phyloP scores from a whole-genome alignment of 1,140 invertebrate genomes.

The Tetramorium alpestre region DNA sequence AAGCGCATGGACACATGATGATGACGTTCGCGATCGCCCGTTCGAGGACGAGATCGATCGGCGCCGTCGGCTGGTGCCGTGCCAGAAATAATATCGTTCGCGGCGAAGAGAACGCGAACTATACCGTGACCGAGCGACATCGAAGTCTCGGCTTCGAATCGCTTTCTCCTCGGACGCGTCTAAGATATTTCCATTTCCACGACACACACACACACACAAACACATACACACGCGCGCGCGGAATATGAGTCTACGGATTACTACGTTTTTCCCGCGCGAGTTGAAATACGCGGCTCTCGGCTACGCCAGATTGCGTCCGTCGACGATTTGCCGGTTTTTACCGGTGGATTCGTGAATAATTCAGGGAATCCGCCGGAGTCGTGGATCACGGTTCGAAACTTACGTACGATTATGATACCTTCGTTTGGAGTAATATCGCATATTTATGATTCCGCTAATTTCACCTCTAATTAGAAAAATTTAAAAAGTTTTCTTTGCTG shows the following conservation, averaged over 20 bases:
- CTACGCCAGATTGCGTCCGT: constrained; percentile 2
- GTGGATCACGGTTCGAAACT: constrained; percentile 1
- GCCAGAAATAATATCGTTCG: constrained; percentile 58
- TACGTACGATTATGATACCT: neutral
- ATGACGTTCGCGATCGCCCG: constrained; percentile 43
- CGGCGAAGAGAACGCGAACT: constrained; percentile 47
- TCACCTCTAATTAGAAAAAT: neutral
- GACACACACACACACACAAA: neutral
- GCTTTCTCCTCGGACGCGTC: constrained; percentile 54
- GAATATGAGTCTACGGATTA: neutral
- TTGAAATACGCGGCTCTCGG: constrained; percentile 6
- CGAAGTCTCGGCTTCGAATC: constrained; percentile 25
- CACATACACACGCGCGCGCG: too few species aligned
- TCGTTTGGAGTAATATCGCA: neutral
- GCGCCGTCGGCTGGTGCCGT: constrained; percentile 34
- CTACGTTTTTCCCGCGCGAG: constrained; percentile 4
- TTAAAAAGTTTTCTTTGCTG: neutral
- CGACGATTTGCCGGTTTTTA: constrained; percentile 37
- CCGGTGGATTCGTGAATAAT: constrained; percentile 28
- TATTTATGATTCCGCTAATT: neutral
- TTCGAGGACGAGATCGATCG: constrained; percentile 60
- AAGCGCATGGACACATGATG: neutral
- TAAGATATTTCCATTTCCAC: constrained; percentile 27
- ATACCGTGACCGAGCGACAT: constrained; percentile 38
- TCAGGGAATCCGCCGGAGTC: constrained; percentile 7